Base-by-base conservation (phyloP, 53 echinoderm and acorn worm genomes). In the Holothuria scabra region DNA sequence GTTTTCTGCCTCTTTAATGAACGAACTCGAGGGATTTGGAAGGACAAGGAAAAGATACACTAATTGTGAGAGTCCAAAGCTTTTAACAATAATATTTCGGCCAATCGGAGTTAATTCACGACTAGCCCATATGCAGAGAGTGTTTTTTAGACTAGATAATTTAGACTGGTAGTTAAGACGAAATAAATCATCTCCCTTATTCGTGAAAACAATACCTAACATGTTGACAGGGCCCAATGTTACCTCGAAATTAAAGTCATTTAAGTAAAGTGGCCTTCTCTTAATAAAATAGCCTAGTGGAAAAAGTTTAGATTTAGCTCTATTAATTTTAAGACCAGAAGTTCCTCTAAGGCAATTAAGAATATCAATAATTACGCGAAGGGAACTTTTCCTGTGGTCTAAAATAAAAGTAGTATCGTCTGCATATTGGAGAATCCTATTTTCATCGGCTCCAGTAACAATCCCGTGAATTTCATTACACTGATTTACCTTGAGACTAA, bases 61-160 rank as follows among this genome's bases (percentile, higher is more conserved):
- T 35, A 35, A 35, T 35, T 35, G 35, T 3, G 35, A 35, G 35
- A 35, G 3, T 35, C 35, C 35, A 35, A 35, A 35, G 6, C 35
- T 35, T 35, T 35, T 35, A 35, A 35, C 35, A 35, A 35, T 35
- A 35, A 35, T 35, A 35, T 35, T 35, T 3, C 35, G 35, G 6
- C 35, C 66, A 66, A 66, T 66, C 7, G 23, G 66, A 1, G 34
- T 66, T 24, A 66, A 66, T 16, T 66, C 66, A 23, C 34, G 66
- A 66, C 23, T 66, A 28, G 24, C 29, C 66, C 66, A 66, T 1
- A 66, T 66, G 7, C 66, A 29, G 12, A 66, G 66, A 12, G 25
- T 66, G 28, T 22, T 66, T 28, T 66, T 66, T 5, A 66, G 29
- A 8, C 66, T 28, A 28, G 66, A 66, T n/a, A 74, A 38, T 18